phyloP scores from a whole-genome alignment of 1,140 invertebrate genomes.

The Tyrophagus putrescentiae region DNA sequence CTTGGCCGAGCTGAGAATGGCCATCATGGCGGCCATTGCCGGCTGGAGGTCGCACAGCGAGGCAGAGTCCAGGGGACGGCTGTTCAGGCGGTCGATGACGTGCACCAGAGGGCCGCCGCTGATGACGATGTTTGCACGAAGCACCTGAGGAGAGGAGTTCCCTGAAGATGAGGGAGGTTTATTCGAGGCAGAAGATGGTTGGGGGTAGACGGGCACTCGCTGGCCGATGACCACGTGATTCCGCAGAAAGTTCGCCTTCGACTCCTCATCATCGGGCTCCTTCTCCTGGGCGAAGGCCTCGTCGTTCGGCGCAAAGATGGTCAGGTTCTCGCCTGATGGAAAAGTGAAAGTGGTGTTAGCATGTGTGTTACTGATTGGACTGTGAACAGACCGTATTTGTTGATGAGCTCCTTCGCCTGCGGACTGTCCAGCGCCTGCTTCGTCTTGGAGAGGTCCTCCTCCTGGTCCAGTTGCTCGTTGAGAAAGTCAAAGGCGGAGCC shows the following conservation, averaged over 20 bases:
- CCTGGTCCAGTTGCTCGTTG: not conserved
- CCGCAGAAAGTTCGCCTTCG: not conserved
- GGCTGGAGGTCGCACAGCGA: not conserved
- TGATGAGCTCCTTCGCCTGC: not conserved
- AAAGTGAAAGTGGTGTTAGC: not conserved
- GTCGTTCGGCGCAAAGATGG: constrained; percentile 6
- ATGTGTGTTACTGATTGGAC: not conserved
- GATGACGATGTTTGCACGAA: not conserved
- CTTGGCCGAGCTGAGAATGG: not conserved
- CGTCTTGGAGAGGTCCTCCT: not conserved
- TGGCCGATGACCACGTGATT: constrained; percentile 13
- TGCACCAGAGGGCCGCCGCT: not conserved
- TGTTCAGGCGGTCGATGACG: not conserved
- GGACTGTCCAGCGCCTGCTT: not conserved
- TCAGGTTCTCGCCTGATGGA: not conserved
- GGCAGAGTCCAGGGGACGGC: not conserved
- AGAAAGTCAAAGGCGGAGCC: constrained; percentile 14
- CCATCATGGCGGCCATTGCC: not conserved
- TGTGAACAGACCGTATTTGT: not conserved
- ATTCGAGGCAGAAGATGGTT: not conserved
- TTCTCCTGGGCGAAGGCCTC: not conserved
- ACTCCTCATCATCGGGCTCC: not conserved
- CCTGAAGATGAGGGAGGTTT: too few species aligned
- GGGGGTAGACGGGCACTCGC: constrained; percentile 5
- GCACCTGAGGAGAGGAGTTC: not conserved